Base-by-base conservation (phyloP, 2,888 invertebrate species). In the Nesidiocoris tenuis region DNA sequence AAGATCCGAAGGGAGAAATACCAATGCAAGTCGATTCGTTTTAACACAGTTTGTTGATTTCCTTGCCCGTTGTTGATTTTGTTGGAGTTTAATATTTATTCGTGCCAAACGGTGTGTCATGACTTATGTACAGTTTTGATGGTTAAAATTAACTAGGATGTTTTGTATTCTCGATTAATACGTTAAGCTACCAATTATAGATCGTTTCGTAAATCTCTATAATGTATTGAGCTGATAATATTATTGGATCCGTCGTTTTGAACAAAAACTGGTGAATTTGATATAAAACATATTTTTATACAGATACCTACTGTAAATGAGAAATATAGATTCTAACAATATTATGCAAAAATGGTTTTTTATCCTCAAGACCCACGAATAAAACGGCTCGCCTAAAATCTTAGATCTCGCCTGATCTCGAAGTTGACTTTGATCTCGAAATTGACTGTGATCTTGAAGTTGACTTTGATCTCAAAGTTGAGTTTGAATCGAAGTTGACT, bases 31-130 rank as follows among this genome's bases (percentile, higher is more conserved):
- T 12, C 18, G 64, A 39, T 39, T 39, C 3, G n/a, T n/a, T n/a
- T n/a, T n/a, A n/a, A n/a, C n/a, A n/a, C n/a, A n/a, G n/a, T n/a
- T n/a, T 39, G 3, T 39, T 39, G 3, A 12, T 39, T 12, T 21
- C 22, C 24, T 39, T 39, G 12, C 12, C 39, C 39, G 19, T 63
- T 59, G 59, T 59, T 59, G 59, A 23, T 63, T 63, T 61, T 72
- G 21, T 54, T 39, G 54, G 54, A 61, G 24, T 54, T 68, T 56
- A 56, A 56, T 74, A 74, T 65, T 74, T 74, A 74, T 66, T 74
- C 64, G 74, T 74, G 74, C 74, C 74, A 74, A 74, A 74, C 64
- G 64, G 65, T 74, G 74, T 74, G 74, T 74, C 74, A 74, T 74
- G 18, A 17, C 19, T 59, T 59, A 5, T 59, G 59, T 59, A 59